A percentile compares a stretch with the other conserved stretches of the same genome.
Evolutionary conservation across 1,140 invertebrate species (phyloP).

Genomic region (Chymomyza costata): DNA sequence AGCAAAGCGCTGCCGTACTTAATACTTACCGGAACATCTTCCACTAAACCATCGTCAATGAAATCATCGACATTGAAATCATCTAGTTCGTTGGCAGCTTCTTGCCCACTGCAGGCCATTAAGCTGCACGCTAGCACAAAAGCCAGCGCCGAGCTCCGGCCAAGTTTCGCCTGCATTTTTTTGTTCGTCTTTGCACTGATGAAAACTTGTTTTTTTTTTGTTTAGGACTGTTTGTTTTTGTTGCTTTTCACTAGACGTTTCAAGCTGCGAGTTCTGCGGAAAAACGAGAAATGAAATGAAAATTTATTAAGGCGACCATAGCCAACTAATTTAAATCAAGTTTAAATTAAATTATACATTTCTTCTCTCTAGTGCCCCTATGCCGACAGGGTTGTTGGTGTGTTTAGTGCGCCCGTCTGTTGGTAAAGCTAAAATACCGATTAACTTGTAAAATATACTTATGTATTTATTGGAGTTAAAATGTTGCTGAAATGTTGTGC

Average conservation of each 20-base stretch:
- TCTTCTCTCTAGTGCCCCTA: constrained; percentile 33
- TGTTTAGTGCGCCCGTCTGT: constrained; percentile 10
- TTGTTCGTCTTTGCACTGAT: constrained; percentile 11
- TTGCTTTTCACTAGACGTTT: constrained; percentile 42
- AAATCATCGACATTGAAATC: constrained; percentile 42
- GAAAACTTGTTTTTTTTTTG: constrained; percentile 15
- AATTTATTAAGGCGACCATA: too few species aligned
- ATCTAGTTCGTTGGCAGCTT: constrained; percentile 13
- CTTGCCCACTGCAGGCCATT: constrained; percentile 20
- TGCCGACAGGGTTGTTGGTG: constrained; percentile 41
- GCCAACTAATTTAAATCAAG: constrained; percentile 62
- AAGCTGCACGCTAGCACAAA: constrained; percentile 28
- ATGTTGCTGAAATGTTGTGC: too few species aligned
- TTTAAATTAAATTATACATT: constrained; percentile 66
- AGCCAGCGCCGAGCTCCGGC: constrained; percentile 46
- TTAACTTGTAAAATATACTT: too few species aligned
- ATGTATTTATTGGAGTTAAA: too few species aligned
- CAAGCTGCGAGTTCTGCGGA: constrained; percentile 37
- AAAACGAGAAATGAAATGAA: constrained; percentile 51
- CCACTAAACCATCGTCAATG: constrained; percentile 58
- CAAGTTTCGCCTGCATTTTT: constrained; percentile 49
- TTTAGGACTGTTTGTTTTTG: constrained; percentile 22
- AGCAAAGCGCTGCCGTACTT: too few species aligned
- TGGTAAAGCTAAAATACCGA: constrained; percentile 23
- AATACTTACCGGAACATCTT: constrained; percentile 69